Evolutionary conservation across 2,113 vertebrate genomes (phyloP).

Genomic region (Macheiramphus alcinus): DNA sequence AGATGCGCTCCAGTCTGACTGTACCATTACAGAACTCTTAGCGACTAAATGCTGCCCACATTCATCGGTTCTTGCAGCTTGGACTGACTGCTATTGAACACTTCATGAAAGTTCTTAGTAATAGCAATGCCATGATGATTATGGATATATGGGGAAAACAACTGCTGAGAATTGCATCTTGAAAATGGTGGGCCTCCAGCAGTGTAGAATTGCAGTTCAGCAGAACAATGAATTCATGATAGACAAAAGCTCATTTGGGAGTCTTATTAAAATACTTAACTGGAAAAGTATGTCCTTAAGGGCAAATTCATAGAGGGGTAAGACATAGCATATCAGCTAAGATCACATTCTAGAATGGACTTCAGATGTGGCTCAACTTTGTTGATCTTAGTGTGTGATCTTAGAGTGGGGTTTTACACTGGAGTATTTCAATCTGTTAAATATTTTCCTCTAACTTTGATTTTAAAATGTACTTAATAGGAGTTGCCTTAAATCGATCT

Average conservation of each 20-base stretch:
- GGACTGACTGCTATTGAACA: not conserved
- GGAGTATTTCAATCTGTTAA: not conserved
- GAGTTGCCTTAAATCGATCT: not conserved
- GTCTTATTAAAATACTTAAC: not conserved
- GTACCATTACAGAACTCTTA: not conserved
- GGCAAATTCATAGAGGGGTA: not conserved
- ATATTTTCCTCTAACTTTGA: not conserved
- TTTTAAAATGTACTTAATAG: not conserved
- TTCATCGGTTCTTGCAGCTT: not conserved
- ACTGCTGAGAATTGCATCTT: not conserved
- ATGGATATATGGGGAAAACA: not conserved
- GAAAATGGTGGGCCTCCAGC: not conserved
- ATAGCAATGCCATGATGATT: not conserved
- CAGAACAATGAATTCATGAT: not conserved
- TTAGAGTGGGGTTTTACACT: not conserved
- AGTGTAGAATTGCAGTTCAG: not conserved
- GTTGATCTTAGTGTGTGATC: conserved; percentile 3
- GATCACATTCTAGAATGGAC: not conserved
- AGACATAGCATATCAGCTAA: not conserved
- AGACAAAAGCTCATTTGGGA: conserved; percentile 27
- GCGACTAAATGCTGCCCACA: not conserved
- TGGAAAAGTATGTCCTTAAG: conserved; percentile 26
- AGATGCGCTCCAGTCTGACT: accelerated
- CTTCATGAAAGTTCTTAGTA: not conserved
- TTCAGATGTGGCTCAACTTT: not conserved